Evolutionary conservation across 2,888 invertebrate genomes (phyloP).

Genomic region (Volucella inanis): DNA sequence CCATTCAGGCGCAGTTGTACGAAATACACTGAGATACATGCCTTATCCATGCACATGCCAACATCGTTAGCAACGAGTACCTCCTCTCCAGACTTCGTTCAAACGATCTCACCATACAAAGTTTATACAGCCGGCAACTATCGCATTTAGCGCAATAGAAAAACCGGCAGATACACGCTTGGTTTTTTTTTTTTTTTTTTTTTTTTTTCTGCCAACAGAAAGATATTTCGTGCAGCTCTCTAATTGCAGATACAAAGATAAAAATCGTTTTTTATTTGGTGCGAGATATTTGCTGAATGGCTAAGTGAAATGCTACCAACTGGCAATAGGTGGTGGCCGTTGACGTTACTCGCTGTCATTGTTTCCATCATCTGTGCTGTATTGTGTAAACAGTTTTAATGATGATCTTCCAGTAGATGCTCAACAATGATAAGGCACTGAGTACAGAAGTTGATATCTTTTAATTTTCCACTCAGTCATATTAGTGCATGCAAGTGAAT

Average conservation of each 20-base stretch:
- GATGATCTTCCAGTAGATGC: slow-evolving; percentile 29
- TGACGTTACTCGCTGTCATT: slow-evolving; percentile 3
- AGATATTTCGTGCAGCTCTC: slow-evolving; percentile 43
- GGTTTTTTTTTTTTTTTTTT: background rate
- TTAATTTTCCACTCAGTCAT: slow-evolving; percentile 9
- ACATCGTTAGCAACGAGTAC: slow-evolving; percentile 8
- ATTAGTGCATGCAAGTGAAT: background rate
- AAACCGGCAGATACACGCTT: slow-evolving; percentile 18
- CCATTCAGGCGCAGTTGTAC: background rate
- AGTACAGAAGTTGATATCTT: slow-evolving; percentile 1
- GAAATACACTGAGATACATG: background rate
- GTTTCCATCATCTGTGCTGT: background rate
- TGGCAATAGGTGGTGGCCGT: slow-evolving; percentile 23
- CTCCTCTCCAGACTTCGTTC: slow-evolving; percentile 4
- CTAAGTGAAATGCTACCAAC: slow-evolving; percentile 36
- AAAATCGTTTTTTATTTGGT: slow-evolving; percentile 14
- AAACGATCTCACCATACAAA: slow-evolving; percentile 14
- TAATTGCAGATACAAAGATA: slow-evolving; percentile 57
- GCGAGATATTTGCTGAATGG: slow-evolving; percentile 44
- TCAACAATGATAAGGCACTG: slow-evolving; percentile 14
- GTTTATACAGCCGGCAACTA: slow-evolving; percentile 28
- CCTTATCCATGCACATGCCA: background rate
- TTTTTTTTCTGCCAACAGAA: background rate
- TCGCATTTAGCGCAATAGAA: background rate
- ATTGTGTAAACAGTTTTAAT: slow-evolving; percentile 29